Conservation (phyloP, 2,888 invertebrate species). For the Andrena minutula region DNA sequence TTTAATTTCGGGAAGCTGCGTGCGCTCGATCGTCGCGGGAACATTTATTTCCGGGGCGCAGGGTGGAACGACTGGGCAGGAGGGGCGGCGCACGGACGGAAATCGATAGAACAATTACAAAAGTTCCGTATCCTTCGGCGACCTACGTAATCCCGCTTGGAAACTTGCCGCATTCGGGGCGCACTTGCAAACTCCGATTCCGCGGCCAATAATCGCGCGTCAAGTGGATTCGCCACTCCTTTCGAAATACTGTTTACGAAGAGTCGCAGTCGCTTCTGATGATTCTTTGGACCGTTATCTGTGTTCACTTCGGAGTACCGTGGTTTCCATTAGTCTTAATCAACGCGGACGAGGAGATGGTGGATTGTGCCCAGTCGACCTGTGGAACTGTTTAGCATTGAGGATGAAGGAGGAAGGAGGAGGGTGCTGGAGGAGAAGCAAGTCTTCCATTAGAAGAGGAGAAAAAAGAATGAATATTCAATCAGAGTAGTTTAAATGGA, state of each 20-base stretch:
- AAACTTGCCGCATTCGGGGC: slow-evolving; percentile 9
- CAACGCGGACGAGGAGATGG: slow-evolving; percentile 1
- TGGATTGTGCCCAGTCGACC: slow-evolving; percentile 44
- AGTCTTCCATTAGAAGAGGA: neutral
- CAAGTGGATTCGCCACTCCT: slow-evolving; percentile 3
- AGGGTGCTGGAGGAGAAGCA: neutral
- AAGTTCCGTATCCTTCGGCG: slow-evolving; percentile 70
- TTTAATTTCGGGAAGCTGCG: slow-evolving; percentile 66
- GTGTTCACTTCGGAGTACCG: neutral
- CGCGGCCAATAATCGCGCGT: slow-evolving; percentile 24
- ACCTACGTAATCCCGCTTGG: slow-evolving; percentile 42
- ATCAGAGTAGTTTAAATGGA: neutral
- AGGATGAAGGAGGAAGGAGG: neutral
- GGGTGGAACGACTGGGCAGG: neutral
- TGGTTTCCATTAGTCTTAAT: slow-evolving; percentile 33
- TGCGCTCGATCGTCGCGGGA: slow-evolving; percentile 55
- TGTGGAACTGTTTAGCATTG: slow-evolving; percentile 33
- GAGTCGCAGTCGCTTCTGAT: neutral
- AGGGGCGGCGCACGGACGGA: slow-evolving; percentile 22
- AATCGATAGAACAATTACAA: slow-evolving; percentile 77
- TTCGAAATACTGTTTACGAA: neutral
- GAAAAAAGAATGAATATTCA: neutral
- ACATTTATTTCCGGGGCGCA: slow-evolving; percentile 61
- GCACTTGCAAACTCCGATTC: slow-evolving; percentile 25
- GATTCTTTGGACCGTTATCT: slow-evolving; percentile 13